Base-by-base conservation (phyloP, 2,113 vertebrate species). In the Epinephelus fuscoguttatus region DNA sequence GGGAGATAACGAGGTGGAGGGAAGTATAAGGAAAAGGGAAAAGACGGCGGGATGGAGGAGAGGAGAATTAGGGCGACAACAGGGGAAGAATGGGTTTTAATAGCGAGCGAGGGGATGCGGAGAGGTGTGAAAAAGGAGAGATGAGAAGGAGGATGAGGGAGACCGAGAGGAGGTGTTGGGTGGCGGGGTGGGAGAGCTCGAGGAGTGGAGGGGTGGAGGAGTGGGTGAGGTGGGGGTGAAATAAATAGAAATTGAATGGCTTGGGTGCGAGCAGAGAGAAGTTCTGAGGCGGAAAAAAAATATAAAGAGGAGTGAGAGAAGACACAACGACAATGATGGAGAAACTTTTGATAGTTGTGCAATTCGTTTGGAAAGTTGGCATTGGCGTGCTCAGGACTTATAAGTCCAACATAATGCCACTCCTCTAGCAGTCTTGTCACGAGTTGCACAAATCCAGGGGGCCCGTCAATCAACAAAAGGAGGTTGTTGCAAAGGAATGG, bases 241-340 rank as follows among this genome's bases (percentile, higher is more conserved):
- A 92, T 94, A 94, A 95, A 95, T 95, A 96, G 93, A 95, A 95
- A 96, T 95, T 93, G 94, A 96, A 95, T 94, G 93, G 91, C 92
- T 93, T 85, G 91, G 92, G 92, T 94, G 94, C 87, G 75, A 94
- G 86, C 88, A 92, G 89, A 89, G 92, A 93, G 92, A 94, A 92
- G 94, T 94, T 95, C 92, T 94, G 90, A 95, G 88, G 92, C 93
- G 94, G 92, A 95, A 94, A 95, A 95, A 93, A 94, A 92, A 92
- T 88, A 92, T 89, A 93, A 92, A 93, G 91, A 92, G 92, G 87
- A 85, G 90, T 64, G 92, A 90, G 85, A 91, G 87, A 72, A 89
- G 89, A 91, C 86, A 91, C 91, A 80, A 92, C 90, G 91, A 94
- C 92, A 92, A 91, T 95, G 95, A 95, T 95, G 90, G 94, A 95